Base-by-base conservation (phyloP, 2,888 invertebrate species). In the Sialis lutaria region DNA sequence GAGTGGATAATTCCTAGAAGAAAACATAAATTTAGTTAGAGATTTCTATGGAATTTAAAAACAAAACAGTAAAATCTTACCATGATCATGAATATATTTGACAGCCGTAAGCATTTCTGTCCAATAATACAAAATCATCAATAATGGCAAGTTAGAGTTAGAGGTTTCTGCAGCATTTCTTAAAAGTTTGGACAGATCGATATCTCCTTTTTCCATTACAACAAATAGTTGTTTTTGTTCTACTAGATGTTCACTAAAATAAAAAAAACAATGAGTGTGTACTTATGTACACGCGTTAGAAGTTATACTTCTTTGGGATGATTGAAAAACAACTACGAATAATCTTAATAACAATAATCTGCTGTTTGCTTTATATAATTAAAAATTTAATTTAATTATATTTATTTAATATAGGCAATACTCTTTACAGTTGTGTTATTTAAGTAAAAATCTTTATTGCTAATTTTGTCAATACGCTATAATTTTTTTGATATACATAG, bases 71-170 rank as follows among this genome's bases (percentile, higher is more conserved):
- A 30, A 39, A 30, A 22, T 50, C 53, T 54, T 64, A 85, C 90
- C 91, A 65, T 85, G 76, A 54, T 81, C 75, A 58, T 97, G 96
- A 59, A 97, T 91, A 58, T 88, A 85, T 56, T 82, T 73, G 5
- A 97, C 96, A 33, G 91, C 88, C 49, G 78, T 75, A 47, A 97
- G 68, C 90, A 97, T 96, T 67, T 92, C 87, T 61, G 82, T 79
- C 89, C 95, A 95, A 68, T 90, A 93, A 64, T 82, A 86, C 53
- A 85, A 72, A 47, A 92, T 75, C 60, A 82, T 79, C 47, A 82
- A 78, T n/a, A 81, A 70, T 44, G 84, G 80, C 48, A 88, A 67
- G 51, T 67, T 63, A 5, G 64, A 61, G 52, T 67, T 62, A 44
- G 55, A 56, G 2, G 54, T 54, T 22, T 22, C 22, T 50, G 67